phyloP scores from a whole-genome alignment of 2,888 invertebrate species.

The Altica lythri region DNA sequence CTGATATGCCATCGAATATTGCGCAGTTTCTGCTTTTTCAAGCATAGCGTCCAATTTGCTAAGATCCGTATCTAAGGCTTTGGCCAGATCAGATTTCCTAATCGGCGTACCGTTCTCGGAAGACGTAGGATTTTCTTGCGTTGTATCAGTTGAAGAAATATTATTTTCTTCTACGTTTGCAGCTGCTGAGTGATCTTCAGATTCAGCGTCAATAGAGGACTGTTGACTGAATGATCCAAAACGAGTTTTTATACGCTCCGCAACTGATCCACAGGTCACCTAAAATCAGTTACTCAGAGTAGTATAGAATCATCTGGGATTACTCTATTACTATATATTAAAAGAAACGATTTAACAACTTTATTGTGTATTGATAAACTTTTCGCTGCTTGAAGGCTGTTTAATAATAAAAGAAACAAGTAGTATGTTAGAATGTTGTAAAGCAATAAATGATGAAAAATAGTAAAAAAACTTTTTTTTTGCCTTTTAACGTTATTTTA shows the following conservation, averaged over 20 bases:
- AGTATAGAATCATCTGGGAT: not conserved
- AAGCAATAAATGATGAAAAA: not conserved
- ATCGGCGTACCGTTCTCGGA: constrained; percentile 16
- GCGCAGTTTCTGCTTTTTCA: constrained; percentile 77
- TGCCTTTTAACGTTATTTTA: too few relatives aligned
- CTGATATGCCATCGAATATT: constrained; percentile 75
- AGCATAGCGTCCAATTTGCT: constrained; percentile 78
- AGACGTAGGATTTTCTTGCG: constrained; percentile 25
- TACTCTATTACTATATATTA: not conserved
- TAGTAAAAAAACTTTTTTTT: not conserved
- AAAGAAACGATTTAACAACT: too few relatives aligned
- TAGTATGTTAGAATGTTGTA: too few relatives aligned
- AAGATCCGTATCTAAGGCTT: constrained; percentile 71
- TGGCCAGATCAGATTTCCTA: constrained; percentile 47
- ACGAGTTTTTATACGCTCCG: constrained; percentile 67
- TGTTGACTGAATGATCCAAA: constrained; percentile 45
- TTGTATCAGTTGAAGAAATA: not conserved
- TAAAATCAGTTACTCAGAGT: constrained; percentile 7
- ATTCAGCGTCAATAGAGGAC: constrained; percentile 29
- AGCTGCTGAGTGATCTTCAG: constrained; percentile 1
- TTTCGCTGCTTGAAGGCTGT: too few relatives aligned
- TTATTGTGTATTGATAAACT: too few relatives aligned
- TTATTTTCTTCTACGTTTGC: not conserved
- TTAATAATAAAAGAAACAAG: too few relatives aligned
- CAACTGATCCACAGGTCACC: constrained; percentile 70